Evolutionary conservation across 2,113 vertebrate genomes (phyloP), one percentile per base, ranked within the genome.

Genomic region (Blennius ocellaris): DNA sequence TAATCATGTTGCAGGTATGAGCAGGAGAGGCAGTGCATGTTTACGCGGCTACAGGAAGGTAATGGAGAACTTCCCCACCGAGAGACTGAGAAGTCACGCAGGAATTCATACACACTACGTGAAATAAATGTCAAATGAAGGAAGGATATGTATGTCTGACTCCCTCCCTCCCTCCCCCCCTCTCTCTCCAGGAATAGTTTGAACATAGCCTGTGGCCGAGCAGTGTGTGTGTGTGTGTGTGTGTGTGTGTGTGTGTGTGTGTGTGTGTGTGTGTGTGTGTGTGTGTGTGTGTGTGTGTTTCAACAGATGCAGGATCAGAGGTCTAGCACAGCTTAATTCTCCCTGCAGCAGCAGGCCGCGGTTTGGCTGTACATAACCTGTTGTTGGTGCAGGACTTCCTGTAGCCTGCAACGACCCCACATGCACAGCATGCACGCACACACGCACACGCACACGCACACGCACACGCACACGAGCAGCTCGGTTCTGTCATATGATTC

Each of bases 261-360:
- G 37, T 45, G 49, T 57, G 45, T 47, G 52, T 56, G 47, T 41
- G 56, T 49, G 30, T 58, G 60, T 52, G 45, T 21, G 36, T 79
- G 65, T 36, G 44, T 57, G 63, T 54, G 49, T 36, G 63, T 55
- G 49, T 36, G 15, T 79, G 65, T 21, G 48, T 50, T 44, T 73
- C 39, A 54, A 55, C 66, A 72, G 75, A 80, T 82, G 78, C 76
- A 60, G 78, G 66, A 82, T 73, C 78, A 87, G 83, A 84, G 79
- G 69, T 57, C 59, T 62, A 81, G 63, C 71, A 71, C 75, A 36
- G 80, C 63, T 84, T 73, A 82, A 88, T 73, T 80, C 80, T 51
- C 56, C 15, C 67, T 52, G 47, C 69, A 69, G 66, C 65, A 50
- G 69, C 56, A 55, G 81, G 57, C 76, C 54, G 67, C 57, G 76